Evolutionary conservation across 1,140 invertebrate genomes (phyloP), one percentile per base, ranked within the genome.

Genomic region (Aricia agestis): DNA sequence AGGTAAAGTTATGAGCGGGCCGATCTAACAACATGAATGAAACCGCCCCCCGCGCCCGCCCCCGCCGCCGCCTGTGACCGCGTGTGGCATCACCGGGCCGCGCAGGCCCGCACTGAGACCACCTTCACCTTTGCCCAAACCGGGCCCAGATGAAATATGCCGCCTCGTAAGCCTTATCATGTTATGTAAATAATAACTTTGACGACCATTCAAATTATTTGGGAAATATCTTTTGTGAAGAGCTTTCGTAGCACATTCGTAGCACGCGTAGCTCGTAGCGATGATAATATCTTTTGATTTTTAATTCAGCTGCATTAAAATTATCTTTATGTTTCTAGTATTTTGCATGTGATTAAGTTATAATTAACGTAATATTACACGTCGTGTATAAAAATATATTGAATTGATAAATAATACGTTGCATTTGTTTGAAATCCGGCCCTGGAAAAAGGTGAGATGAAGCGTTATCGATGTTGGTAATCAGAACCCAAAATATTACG

Each of bases 401-500:
- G 5, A 52, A 13, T 52, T 15, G 5, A 52, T 1, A 52, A 13
- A 11, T 52, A 52, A 52, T 52, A 52, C 45, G 1, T 13, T 52
- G 45, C 13, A 13, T 52, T 13, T 4, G 11, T 52, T 52, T 15
- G 13, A 52, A 84, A 67, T 87, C 45, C 86, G 70, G 68, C 77
- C 76, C 89, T 86, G 85, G 52, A 67, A 71, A 72, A 81, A 89
- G 87, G 89, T 88, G 90, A 87, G 82, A 86, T 88, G 87, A 83
- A 78, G 73, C 77, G 80, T 86, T 92, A 92, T 92, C 90, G 77
- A 79, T 72, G 70, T 67, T 77, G 83, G 90, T 91, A 92, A 92
- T 92, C 91, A 91, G 87, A 90, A 76, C 85, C 85, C 85, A 88
- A 91, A 92, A 89, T 92, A 92, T 92, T 92, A 92, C 88, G 86